These are phyloP conservation scores for Sylvicola cinctus DNA, from an alignment of 2,888 invertebrate species.

Conservation along the genomic window DNA sequence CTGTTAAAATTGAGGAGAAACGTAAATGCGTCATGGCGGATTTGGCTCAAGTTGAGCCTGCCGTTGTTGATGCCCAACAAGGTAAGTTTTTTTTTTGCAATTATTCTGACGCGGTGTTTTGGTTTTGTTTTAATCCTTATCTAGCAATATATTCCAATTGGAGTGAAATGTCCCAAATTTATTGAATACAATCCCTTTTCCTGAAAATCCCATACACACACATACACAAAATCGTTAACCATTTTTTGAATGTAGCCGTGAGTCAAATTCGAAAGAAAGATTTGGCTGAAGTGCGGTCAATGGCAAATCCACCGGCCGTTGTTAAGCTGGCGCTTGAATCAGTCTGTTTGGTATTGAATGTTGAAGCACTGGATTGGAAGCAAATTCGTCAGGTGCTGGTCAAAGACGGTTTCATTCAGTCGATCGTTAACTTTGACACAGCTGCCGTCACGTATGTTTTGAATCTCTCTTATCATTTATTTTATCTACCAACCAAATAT, in stretches of 20 bases:
- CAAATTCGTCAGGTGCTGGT: slow-evolving; percentile 76
- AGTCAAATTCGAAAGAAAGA: slow-evolving; percentile 93
- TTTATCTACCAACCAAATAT: no score
- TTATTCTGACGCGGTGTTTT: slow-evolving; percentile 5
- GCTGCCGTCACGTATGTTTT: slow-evolving; percentile 64
- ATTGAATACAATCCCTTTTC: no score
- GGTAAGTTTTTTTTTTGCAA: slow-evolving; percentile 33
- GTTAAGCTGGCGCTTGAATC: slow-evolving; percentile 90
- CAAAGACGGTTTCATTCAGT: slow-evolving; percentile 87
- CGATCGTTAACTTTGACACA: slow-evolving; percentile 87
- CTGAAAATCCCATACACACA: neutral
- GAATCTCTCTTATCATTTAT: no score
- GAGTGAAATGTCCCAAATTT: no score
- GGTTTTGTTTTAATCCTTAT: slow-evolving; percentile 3
- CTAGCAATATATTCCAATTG: neutral
- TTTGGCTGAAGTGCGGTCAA: slow-evolving; percentile 81
- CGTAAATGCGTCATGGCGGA: slow-evolving; percentile 89
- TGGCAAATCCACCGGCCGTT: slow-evolving; percentile 83
- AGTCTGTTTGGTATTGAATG: slow-evolving; percentile 80
- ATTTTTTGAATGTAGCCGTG: slow-evolving; percentile 39
- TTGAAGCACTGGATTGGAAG: slow-evolving; percentile 85
- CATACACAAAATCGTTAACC: no score
- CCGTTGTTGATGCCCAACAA: slow-evolving; percentile 95
- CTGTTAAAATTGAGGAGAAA: slow-evolving; percentile 83
- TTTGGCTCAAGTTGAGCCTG: slow-evolving; percentile 93